phyloP scores from a whole-genome alignment of 2,113 vertebrate genomes.

The Anseranas semipalmata region DNA sequence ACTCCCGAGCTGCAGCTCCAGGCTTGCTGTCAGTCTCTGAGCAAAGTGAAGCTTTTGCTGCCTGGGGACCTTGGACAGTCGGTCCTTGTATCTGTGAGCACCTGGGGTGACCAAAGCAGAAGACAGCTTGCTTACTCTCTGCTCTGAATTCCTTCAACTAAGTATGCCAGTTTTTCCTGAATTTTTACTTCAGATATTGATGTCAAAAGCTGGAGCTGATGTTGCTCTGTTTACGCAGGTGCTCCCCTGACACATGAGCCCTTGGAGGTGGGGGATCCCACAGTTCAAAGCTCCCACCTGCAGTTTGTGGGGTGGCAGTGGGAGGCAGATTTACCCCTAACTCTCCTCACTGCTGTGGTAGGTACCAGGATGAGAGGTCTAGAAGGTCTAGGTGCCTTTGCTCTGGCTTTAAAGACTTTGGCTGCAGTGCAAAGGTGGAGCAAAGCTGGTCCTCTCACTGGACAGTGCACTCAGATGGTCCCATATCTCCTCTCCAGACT shows the following conservation, averaged over 20 bases:
- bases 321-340: not conserved
- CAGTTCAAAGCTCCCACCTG: not conserved
- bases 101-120: not conserved
- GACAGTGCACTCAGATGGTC: not conserved
- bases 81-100: not conserved
- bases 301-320: not conserved
- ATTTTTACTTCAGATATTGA: not conserved
- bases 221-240: not conserved
- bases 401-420: not conserved
- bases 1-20: not conserved
- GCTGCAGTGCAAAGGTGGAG: not conserved
- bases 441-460: not conserved
- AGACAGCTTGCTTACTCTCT: not conserved
- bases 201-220: not conserved
- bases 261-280: not conserved
- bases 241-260: not conserved
- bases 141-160: not conserved
- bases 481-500: not conserved
- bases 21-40: not conserved
- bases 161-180: not conserved
- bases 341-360: not conserved
- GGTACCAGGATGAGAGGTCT: not conserved
- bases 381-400: not conserved
- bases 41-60: not conserved
- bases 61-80: not conserved